Percentiles rank a stretch among this genome's conserved stretches.
phyloP scores from a whole-genome alignment of 2,888 invertebrate genomes.

The Lepidochrysops patricia region DNA sequence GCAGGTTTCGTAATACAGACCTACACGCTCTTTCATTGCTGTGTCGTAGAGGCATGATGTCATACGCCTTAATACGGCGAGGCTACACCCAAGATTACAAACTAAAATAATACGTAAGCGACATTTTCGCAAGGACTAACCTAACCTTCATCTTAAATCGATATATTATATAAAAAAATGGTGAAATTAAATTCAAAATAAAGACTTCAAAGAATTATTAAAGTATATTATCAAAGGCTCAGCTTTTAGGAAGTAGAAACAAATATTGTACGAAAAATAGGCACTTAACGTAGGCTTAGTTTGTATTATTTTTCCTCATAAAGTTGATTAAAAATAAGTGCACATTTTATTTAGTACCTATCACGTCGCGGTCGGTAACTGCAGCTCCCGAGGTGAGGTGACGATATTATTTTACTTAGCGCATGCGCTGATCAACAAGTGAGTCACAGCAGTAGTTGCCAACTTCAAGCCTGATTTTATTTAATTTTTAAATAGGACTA shows the following conservation, averaged over 20 bases:
- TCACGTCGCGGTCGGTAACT: not conserved
- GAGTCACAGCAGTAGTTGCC: conserved; percentile 27
- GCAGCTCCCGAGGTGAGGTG: not conserved
- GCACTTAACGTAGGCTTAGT: not conserved
- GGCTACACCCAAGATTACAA: not conserved
- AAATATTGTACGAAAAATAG: not conserved
- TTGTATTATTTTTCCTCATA: not conserved
- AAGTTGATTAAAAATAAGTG: not conserved
- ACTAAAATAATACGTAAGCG: not conserved
- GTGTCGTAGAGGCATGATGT: not conserved
- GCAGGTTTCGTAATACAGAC: not conserved
- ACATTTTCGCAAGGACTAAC: too few relatives aligned
- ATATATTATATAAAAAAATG: not conserved
- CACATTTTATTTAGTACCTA: not conserved
- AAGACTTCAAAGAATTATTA: too few relatives aligned
- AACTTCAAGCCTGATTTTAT: not conserved
- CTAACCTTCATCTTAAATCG: too few relatives aligned
- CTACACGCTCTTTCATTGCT: not conserved
- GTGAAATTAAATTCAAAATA: too few relatives aligned
- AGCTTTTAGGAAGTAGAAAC: not conserved
- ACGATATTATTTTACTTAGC: conserved; percentile 20
- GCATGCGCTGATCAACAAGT: conserved; percentile 35
- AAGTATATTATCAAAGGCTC: too few relatives aligned
- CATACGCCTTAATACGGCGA: not conserved
- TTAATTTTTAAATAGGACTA: too few relatives aligned